Conservation (phyloP, 2,113 vertebrate species). For the Anseranas semipalmata region DNA sequence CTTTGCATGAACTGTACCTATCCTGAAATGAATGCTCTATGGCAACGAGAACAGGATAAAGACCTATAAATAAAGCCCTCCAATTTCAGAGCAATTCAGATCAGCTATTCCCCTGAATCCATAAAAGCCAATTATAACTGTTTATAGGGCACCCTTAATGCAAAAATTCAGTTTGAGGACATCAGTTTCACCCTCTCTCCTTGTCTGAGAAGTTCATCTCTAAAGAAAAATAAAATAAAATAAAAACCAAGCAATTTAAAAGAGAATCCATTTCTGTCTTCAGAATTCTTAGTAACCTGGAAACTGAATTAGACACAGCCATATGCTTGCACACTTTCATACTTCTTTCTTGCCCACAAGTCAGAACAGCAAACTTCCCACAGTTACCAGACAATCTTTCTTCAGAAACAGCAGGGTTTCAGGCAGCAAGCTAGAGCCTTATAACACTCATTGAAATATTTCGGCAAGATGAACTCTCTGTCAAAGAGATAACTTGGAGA, state of each 20-base stretch:
- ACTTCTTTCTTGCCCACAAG: not conserved
- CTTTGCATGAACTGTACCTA: not conserved
- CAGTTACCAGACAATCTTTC: not conserved
- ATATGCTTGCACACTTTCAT: not conserved
- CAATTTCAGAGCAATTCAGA: constrained; percentile 46
- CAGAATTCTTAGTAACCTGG: constrained; percentile 14
- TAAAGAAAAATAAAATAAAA: not conserved
- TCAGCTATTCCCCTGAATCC: constrained; percentile 59
- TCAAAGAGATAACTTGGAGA: not conserved
- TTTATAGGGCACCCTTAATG: constrained; percentile 35
- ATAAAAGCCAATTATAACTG: constrained; percentile 32
- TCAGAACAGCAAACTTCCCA: not conserved
- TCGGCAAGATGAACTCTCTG: not conserved
- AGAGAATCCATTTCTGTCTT: not conserved
- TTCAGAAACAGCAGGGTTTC: not conserved
- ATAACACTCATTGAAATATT: not conserved
- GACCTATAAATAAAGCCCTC: constrained; percentile 62
- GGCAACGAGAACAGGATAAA: constrained; percentile 40
- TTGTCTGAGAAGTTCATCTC: not conserved
- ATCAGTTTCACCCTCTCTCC: constrained; percentile 20
- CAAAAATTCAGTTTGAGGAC: constrained; percentile 30
- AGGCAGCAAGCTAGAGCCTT: not conserved
- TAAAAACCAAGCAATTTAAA: not conserved
- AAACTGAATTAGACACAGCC: constrained; percentile 1
- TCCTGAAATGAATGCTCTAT: constrained; percentile 18